Conservation (phyloP, 2,888 invertebrate species). For the Andrena dorsata region DNA sequence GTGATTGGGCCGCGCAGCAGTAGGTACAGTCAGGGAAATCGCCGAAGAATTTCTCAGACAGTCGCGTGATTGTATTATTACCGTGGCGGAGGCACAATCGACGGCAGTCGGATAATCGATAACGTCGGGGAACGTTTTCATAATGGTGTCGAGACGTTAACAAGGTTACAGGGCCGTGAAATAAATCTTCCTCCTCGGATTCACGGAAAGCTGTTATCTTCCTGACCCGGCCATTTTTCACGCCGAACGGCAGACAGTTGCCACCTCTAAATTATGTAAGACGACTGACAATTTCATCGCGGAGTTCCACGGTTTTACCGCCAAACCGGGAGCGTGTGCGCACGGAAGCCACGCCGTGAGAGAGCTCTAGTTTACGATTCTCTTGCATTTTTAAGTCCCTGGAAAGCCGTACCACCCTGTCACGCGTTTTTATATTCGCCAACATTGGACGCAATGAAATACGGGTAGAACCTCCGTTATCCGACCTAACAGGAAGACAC, state of each 20-base stretch:
- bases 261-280: slow-evolving; percentile 32
- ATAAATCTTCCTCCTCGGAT: slow-evolving; percentile 41
- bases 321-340: background rate
- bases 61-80: slow-evolving; percentile 12
- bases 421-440: slow-evolving; percentile 27
- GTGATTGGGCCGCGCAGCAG: background rate
- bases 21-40: background rate
- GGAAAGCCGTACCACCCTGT: slow-evolving; percentile 9
- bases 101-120: slow-evolving; percentile 32
- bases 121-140: slow-evolving; percentile 8
- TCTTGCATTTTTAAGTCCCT: slow-evolving; percentile 34
- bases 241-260: slow-evolving; percentile 18
- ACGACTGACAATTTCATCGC: slow-evolving; percentile 46
- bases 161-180: slow-evolving; percentile 13
- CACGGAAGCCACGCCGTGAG: background rate
- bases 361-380: slow-evolving; percentile 36
- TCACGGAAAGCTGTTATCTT: slow-evolving; percentile 34
- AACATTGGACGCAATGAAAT: slow-evolving; percentile 2
- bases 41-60: background rate
- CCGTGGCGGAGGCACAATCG: background rate
- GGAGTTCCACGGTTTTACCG: background rate
- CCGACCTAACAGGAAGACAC: background rate
- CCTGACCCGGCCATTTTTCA: slow-evolving; percentile 25
- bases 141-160: slow-evolving; percentile 36
- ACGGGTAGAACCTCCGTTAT: background rate